Conservation (phyloP, 2,797 vertebrate species). For the Thripadectes ignobilis region DNA sequence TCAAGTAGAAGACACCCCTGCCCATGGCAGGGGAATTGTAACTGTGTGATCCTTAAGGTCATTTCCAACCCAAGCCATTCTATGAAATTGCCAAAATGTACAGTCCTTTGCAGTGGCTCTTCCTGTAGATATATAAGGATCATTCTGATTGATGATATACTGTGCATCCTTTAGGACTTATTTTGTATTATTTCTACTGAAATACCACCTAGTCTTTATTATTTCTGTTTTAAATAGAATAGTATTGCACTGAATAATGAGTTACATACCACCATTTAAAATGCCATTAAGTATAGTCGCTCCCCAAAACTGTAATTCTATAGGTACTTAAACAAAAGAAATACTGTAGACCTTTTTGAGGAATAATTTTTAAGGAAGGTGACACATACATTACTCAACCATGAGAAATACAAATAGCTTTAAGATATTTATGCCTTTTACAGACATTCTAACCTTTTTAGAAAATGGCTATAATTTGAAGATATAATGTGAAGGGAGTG, state of each 20-base stretch:
- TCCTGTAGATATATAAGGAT: neutral
- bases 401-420: constrained; percentile 58
- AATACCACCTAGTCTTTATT: neutral
- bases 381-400: constrained; percentile 25
- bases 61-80: neutral
- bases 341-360: constrained; percentile 9
- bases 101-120: neutral
- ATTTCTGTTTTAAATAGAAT: neutral
- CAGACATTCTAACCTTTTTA: constrained; percentile 68
- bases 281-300: neutral
- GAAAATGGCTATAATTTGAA: constrained; percentile 69
- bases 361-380: constrained; percentile 39
- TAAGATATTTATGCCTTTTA: constrained; percentile 60
- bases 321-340: constrained; percentile 39
- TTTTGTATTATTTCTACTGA: neutral
- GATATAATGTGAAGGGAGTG: constrained; percentile 52
- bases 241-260: neutral
- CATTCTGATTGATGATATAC: neutral
- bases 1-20: neutral
- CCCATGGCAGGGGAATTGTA: neutral
- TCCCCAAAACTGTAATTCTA: constrained; percentile 2
- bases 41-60: neutral
- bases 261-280: neutral
- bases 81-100: neutral
- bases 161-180: neutral